A percentile compares a stretch with the other conserved stretches of the same genome.
Conservation (phyloP, 2,888 invertebrate species). For the Plusia festucae region DNA sequence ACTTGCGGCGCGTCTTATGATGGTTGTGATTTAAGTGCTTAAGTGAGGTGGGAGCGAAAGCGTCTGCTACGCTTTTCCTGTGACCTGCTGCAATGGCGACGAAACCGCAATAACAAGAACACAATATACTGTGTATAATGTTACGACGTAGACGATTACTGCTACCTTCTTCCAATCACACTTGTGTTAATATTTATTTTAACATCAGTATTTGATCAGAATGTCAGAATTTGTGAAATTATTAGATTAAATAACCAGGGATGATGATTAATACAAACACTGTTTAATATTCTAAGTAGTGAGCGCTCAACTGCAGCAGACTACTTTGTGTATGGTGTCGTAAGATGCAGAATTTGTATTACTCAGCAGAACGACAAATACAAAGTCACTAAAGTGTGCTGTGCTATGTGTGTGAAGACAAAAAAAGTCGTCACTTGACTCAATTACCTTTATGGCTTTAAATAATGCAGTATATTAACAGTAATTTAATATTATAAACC, state of each 20-base stretch:
- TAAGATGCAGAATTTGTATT: not conserved
- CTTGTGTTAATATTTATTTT: not conserved
- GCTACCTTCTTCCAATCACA: not conserved
- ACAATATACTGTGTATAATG: not conserved
- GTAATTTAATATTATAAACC: not conserved
- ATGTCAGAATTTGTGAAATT: too few relatives aligned
- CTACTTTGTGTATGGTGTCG: not conserved
- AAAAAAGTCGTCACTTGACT: not conserved
- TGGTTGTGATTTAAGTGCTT: slow-evolving; percentile 55
- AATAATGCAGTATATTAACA: not conserved
- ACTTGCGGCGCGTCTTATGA: slow-evolving; percentile 16
- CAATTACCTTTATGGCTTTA: not conserved
- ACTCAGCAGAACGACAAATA: too few relatives aligned
- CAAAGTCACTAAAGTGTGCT: not conserved
- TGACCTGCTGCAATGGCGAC: not conserved
- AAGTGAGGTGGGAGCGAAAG: slow-evolving; percentile 11
- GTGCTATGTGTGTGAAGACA: not conserved
- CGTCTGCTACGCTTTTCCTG: not conserved
- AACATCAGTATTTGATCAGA: not conserved
- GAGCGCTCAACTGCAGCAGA: too few relatives aligned
- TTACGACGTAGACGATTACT: not conserved
- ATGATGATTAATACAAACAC: too few relatives aligned
- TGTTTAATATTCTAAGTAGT: too few relatives aligned
- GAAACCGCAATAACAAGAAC: not conserved
- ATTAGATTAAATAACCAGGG: too few relatives aligned